Base-by-base conservation (phyloP, 2,113 vertebrate species). In the Saccopteryx leptura region DNA sequence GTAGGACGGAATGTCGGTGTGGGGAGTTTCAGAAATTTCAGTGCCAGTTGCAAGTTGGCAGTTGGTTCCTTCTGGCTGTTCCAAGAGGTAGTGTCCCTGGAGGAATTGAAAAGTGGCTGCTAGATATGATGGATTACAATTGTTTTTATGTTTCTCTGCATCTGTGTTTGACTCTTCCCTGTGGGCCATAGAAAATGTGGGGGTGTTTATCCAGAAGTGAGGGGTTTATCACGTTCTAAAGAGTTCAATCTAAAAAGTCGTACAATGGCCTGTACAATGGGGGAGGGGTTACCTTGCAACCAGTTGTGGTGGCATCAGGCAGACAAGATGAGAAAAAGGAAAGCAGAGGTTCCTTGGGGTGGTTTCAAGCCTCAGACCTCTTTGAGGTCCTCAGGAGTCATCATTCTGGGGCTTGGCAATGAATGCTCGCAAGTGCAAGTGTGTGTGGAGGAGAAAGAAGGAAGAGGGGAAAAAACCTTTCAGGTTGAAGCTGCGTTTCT, bases 11-110 rank as follows among this genome's bases (percentile, higher is more conserved):
- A 90, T 5, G 39, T 65, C 80, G 74, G 28, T 39, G 1, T 33
- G 48, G 54, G 50, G 28, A 63, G 81, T 75, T 95, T 83, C 65
- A 75, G 93, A 95, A 93, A 92, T n/a, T 69, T 74, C 93, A 71
- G 91, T 78, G 93, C 94, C 93, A 80, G 91, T 92, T 97, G 90
- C 82, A 85, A 65, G 87, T 1, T 91, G 90, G 95, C 95, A 94
- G 92, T 97, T 96, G 92, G 94, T 80, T 88, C 80, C 81, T 95
- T 92, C 95, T 18, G 72, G 87, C 96, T 97, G 80, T 93, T 95
- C 72, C 90, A 82, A 75, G 96, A 94, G 92, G 84, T 79, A 85
- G 88, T 96, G 31, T 74, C 75, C 94, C 50, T 91, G 81, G 50
- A 24, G 23, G 21, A 60, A 75, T 68, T 79, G 58, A 83, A 82